Base-by-base conservation (phyloP, 2,113 vertebrate species). In the Hemiscyllium ocellatum region DNA sequence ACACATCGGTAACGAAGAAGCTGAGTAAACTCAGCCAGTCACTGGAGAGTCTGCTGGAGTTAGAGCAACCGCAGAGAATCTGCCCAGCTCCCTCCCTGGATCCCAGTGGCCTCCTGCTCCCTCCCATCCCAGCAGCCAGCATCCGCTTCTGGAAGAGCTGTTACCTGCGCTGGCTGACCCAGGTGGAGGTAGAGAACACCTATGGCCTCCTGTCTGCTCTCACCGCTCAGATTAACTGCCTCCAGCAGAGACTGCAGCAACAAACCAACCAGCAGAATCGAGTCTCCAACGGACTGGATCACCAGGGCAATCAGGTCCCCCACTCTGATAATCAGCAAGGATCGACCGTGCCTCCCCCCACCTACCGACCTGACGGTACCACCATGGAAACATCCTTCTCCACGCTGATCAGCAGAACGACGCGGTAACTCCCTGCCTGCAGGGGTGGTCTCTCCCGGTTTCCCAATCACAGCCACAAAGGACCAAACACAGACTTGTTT, bases 81-180 rank as follows among this genome's bases (percentile, higher is more conserved):
- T 90, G 97, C 20, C 33, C 85, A 0, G 96, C 97, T 72, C n/a
- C 96, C 7, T 96, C 97, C 33, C 68, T 4, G 0, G 96, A 97
- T 96, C 97, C 96, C 24, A 96, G 96, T 0, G 98, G 98, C 87
- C 97, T 98, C 89, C 96, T 99, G 15, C 47, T 52, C 20, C 47
- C 47, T 2, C 85, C 42, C 47, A 97, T 98, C 0, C 95, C 98
- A 4, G 98, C 98, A 65, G 98, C 99, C 95, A 98, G 98, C 47
- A 94, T 99, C 96, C 97, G 96, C 17, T 96, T 99, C 95, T 99
- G 99, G 99, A 98, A 96, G 96, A 98, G 98, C 85, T 99, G 99
- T 96, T 99, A 99, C 97, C 97, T 99, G 96, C 97, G 98, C 56
- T 98, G 98, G 95, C 97, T 97, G 26, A 98, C 98, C 15, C 98